Base-by-base conservation (phyloP, 2,888 invertebrate genomes). In the Drosophila hamatofila region DNA sequence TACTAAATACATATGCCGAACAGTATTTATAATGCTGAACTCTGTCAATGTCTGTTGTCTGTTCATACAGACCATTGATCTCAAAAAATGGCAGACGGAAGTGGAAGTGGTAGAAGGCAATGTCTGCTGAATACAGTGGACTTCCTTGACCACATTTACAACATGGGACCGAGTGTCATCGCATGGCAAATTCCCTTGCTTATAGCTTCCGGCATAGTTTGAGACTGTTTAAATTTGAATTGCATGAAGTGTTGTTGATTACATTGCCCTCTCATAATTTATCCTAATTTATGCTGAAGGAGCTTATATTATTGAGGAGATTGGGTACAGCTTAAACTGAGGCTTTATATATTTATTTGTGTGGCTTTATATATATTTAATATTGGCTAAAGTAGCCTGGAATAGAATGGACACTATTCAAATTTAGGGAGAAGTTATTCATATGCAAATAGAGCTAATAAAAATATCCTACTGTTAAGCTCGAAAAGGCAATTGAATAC, bases 61-160 rank as follows among this genome's bases (percentile, higher is more conserved):
- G 18, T 11, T 30, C 48, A 18, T 27, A 48, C 12, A 30, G 48
- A 48, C 48, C 48, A 48, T 48, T 48, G 48, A 18, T 11, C 18
- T 30, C 9, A 27, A 49, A 6, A 49, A 30, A 30, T 49, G 27
- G 18, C 11, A 30, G 48, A 18, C 48, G 48, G 48, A 49, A 30
- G 27, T 21, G 6, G 42, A 42, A 12, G 42, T 42, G 42, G 14
- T 11, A 7, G 21, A 21, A 12, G 48, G n/a, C n/a, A 30, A 30
- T 49, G 27, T 18, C 30, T 49, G 44, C 42, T 23, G 23, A 14
- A 21, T 42, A 23, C 7, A 21, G 23, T 8, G 23, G 44, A 12
- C 18, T 49, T 49, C 30, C 48, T 49, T 18, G 48, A 49, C 44
- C 44, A 44, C 44, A 8, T 23, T 16, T 4, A 8, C 23, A 8